Base-by-base conservation (phyloP, 92 coral and sea anemone species). In the Umimayanthus kanabou region DNA sequence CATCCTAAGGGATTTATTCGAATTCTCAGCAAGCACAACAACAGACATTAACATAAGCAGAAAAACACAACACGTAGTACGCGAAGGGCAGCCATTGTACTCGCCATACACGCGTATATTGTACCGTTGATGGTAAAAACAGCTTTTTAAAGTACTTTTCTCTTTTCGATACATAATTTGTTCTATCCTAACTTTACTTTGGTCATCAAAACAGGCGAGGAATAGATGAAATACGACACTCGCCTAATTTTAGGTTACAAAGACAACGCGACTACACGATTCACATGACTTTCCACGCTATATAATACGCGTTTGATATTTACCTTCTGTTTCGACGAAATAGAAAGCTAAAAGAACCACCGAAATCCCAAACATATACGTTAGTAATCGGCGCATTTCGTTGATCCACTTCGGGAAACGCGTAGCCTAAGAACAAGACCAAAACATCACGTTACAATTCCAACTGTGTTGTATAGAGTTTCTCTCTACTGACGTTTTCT, bases 311-410 rank as follows among this genome's bases (percentile, higher is more conserved):
- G 84, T 88, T 25, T 90, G 93, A 90, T 82, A 95, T 90, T 82
- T 87, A 95, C 98, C 98, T 90, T 82, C 85, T 86, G 92, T 95
- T 90, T 91, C 89, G 90, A 69, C 71, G 85, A 76, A 85, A 20
- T 40, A 81, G 55, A 85, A 73, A 9, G 94, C 88, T 81, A 86
- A 75, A 26, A 92, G 76, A 79, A 88, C 87, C 67, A 85, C 37
- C 66, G 85, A 80, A 65, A 92, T 33, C 90, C 84, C 85, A 45
- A 92, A 43, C 37, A 81, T 29, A 49, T 23, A 76, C 40, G 29
- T 75, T 47, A 88, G 84, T 66, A 81, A 76, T 89, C 85, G 90
- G 87, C 69, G 73, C 94, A 92, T 89, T 58, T 89, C 80, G 88
- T 79, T 85, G 88, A 85, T 71, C 76, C 88, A 61, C 81, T 89